Evolutionary conservation across 1,140 invertebrate genomes (phyloP), one percentile per base, ranked within the genome.

Genomic region (Pseudomyrmex pallidus): DNA sequence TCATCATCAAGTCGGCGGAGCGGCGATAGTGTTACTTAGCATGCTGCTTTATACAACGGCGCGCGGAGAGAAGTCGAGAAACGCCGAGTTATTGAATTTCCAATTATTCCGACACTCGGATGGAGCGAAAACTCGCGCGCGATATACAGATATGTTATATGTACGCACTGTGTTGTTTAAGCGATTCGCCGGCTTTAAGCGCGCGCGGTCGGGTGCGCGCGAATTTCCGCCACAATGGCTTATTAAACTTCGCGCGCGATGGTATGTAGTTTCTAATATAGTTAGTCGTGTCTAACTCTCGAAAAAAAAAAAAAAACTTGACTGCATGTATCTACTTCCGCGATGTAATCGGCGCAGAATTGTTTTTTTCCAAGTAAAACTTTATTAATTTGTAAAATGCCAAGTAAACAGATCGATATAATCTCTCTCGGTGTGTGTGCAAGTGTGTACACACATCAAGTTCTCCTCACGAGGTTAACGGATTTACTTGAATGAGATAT

Each of bases 11-110:
- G 54, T 80, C 50, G 76, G 10, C 54, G 66, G 44, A 17, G 74
- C 35, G 35, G 52, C 66, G 76, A 80, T 80, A 80, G 76, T 80
- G 66, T 80, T 80, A 72, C 76, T 80, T 72, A 72, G 66, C 76
- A 72, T 72, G 44, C 66, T 59, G 54, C 76, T 59, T 61, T 35
- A 7, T 35, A 35, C 35, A 35, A 56, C 76, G 35, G 66, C 46
- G 35, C 66, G 48, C 73, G 35, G 7, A 35, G 35, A 35, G 35
- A 57, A 77, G 35, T 76, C 54, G 15, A 59, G 59, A 44, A 20
- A 20, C 22, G 64, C 48, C 66, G 76, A 48, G 54, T 80, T 80
- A 80, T 80, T 80, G 76, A 59, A 70, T 80, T 80, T 80, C 66
- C 66, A 80, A 80, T 80, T 78, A 78, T 78, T 70, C 76, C 35